These are phyloP conservation scores for Phyllotis vaccarum DNA, from an alignment of 2,797 vertebrate genomes.

Conservation along the genomic window DNA sequence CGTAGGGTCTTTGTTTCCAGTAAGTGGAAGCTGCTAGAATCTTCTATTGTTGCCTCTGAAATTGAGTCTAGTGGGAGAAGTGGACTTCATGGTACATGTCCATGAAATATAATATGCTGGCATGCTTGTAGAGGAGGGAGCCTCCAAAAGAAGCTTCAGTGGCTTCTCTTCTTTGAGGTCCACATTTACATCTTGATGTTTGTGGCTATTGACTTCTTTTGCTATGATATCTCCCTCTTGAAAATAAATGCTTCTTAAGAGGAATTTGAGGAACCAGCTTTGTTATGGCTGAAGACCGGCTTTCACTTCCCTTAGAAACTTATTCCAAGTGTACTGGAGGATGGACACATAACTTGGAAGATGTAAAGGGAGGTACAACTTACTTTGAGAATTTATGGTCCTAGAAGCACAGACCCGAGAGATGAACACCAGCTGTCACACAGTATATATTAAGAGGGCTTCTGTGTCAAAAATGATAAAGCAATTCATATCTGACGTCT, in stretches of 20 bases:
- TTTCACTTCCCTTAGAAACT: not conserved
- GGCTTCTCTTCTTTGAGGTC: not conserved
- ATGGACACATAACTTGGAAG: not conserved
- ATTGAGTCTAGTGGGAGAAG: not conserved
- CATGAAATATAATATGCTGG: not conserved
- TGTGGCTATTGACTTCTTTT: not conserved
- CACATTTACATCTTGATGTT: not conserved
- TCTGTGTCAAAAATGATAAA: conserved; percentile 60
- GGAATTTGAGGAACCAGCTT: not conserved
- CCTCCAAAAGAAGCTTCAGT: not conserved
- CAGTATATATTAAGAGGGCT: conserved; percentile 21
- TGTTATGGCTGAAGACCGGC: not conserved
- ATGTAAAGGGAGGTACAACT: not conserved
- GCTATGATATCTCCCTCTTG: not conserved
- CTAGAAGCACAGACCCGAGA: conserved; percentile 17
- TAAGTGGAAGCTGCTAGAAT: not conserved
- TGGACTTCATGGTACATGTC: no score
- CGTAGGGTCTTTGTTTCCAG: not conserved
- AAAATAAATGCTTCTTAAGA: not conserved
- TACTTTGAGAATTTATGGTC: conserved; percentile 58
- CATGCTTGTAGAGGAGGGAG: not conserved
- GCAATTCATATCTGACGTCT: conserved; percentile 52
- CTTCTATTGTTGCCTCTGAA: not conserved
- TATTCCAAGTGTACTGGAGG: not conserved
- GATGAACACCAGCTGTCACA: conserved; percentile 57